These are phyloP conservation scores for Adoxophyes honmai DNA, from an alignment of 1,140 invertebrate genomes.

Conservation along the genomic window DNA sequence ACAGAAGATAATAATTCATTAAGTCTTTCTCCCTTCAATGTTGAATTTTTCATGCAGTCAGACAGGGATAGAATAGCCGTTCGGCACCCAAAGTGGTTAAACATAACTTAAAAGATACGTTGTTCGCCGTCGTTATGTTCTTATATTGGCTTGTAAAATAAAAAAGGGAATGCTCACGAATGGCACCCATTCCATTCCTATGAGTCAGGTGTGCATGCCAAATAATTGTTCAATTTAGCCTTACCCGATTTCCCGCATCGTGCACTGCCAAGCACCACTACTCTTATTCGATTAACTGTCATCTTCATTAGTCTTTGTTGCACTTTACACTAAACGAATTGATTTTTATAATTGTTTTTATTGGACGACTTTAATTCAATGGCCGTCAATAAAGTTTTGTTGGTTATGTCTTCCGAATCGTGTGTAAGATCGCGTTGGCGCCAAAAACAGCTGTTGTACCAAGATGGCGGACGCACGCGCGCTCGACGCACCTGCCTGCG, in stretches of 20 bases:
- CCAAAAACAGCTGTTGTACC: conserved; percentile 48
- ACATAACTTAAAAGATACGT: conserved; percentile 19
- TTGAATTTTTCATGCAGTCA: neutral
- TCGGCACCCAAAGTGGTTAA: conserved; percentile 11
- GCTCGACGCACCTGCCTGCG: conserved; percentile 66
- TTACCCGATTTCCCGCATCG: conserved; percentile 82
- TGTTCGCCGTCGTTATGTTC: neutral
- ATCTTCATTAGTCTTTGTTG: conserved; percentile 60
- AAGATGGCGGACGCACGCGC: conserved; percentile 61
- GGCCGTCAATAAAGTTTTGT: neutral
- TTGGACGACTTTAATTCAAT: conserved; percentile 10
- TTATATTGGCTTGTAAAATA: neutral
- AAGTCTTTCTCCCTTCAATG: neutral
- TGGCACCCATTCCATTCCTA: conserved; percentile 19
- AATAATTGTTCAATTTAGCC: conserved; percentile 33
- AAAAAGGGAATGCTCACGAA: neutral
- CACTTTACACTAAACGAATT: conserved; percentile 41
- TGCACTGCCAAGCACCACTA: conserved; percentile 83
- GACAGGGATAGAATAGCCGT: conserved; percentile 13
- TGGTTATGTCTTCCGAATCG: neutral
- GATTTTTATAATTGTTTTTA: neutral
- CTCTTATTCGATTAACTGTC: conserved; percentile 82
- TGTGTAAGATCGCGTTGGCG: conserved; percentile 38
- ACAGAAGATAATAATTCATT: neutral
- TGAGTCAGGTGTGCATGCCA: conserved; percentile 25